These are phyloP conservation scores for Nasonia oneida DNA, from an alignment of 2,888 invertebrate genomes.

Conservation along the genomic window DNA sequence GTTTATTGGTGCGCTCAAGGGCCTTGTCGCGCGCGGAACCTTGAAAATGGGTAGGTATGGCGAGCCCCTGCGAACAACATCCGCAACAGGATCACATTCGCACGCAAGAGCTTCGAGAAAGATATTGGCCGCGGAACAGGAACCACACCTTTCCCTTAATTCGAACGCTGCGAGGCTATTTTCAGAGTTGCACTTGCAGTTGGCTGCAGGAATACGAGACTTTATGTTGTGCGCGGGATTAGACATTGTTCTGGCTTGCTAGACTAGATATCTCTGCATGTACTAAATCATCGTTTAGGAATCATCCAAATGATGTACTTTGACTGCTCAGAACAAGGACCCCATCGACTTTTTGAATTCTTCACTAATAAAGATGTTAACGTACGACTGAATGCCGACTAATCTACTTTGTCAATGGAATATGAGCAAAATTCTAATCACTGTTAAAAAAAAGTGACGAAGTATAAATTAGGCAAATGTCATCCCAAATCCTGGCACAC, in stretches of 20 bases:
- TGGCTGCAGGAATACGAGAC: not conserved
- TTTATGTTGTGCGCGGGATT: not conserved
- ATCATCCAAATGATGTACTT: too few relatives aligned
- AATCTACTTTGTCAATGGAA: too few relatives aligned
- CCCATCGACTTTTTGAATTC: not conserved
- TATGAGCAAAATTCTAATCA: too few relatives aligned
- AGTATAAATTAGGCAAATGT: too few relatives aligned
- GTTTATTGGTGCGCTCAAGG: slow-evolving; percentile 57
- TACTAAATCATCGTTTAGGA: not conserved
- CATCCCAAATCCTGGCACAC: too few relatives aligned
- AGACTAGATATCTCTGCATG: not conserved
- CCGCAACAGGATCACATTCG: slow-evolving; percentile 73
- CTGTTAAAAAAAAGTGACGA: too few relatives aligned
- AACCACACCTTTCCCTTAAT: not conserved
- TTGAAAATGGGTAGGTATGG: slow-evolving; percentile 66
- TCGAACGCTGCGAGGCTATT: not conserved
- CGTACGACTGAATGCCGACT: too few relatives aligned
- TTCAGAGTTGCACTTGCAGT: not conserved
- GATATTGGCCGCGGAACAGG: not conserved
- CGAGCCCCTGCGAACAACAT: slow-evolving; percentile 77
- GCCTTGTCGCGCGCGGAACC: slow-evolving; percentile 39
- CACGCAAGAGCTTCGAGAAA: slow-evolving; percentile 65
- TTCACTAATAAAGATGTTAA: too few relatives aligned
- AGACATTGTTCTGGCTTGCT: not conserved
- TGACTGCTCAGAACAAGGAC: not conserved